Conservation (phyloP, 2,113 vertebrate species). For the Dicentrarchus labrax region DNA sequence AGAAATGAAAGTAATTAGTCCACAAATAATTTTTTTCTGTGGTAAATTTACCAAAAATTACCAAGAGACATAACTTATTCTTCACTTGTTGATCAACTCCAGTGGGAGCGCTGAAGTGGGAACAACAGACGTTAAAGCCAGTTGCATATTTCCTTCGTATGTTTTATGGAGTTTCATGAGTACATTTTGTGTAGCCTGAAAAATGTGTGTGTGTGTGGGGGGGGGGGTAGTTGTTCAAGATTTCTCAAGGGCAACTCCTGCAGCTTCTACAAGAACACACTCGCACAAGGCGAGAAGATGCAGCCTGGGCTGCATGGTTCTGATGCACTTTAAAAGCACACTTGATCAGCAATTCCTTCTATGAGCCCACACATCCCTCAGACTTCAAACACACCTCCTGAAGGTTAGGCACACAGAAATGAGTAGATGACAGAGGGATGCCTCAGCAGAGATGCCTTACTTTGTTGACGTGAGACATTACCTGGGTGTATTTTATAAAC, state of each 20-base stretch:
- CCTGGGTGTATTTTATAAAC: conserved; percentile 20
- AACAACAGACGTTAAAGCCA: conserved; percentile 9
- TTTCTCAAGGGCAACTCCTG: conserved; percentile 47
- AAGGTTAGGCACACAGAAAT: conserved; percentile 43
- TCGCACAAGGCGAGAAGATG: conserved; percentile 8
- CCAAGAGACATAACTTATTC: neutral
- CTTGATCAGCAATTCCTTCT: conserved; percentile 72
- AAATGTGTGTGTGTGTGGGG: conserved; percentile 28
- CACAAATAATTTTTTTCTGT: conserved; percentile 13
- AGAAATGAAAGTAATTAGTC: conserved; percentile 18
- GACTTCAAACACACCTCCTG: conserved; percentile 67
- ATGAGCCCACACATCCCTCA: conserved; percentile 53
- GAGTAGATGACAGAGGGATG: conserved; percentile 37
- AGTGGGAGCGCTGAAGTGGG: neutral
- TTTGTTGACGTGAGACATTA: conserved; percentile 37
- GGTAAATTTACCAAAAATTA: conserved; percentile 10
- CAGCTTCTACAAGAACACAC: conserved; percentile 34
- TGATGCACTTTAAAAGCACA: conserved; percentile 66
- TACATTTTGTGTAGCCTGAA: conserved; percentile 28
- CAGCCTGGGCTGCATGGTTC: conserved; percentile 31
- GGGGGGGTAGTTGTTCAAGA: conserved; percentile 49
- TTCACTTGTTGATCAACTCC: conserved; percentile 19
- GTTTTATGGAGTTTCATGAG: conserved; percentile 5
- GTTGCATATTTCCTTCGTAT: conserved; percentile 12
- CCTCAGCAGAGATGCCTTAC: conserved; percentile 12